These are phyloP conservation scores for Pocillopora grandis DNA, from an alignment of 92 coral and sea anemone species.

Conservation along the genomic window DNA sequence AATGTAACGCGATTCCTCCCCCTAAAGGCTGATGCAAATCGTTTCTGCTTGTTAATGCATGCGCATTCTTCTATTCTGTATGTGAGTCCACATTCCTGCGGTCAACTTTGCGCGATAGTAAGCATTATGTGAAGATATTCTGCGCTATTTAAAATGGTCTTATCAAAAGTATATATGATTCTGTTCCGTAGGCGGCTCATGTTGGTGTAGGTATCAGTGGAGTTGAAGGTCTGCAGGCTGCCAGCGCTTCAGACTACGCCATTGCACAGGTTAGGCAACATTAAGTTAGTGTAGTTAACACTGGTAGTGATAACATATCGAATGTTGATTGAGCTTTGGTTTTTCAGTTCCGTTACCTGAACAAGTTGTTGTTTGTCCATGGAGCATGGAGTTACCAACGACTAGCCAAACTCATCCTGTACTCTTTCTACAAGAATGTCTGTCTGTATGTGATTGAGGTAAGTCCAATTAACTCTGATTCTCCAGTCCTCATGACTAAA, in stretches of 20 bases:
- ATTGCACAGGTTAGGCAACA: conserved; percentile 84
- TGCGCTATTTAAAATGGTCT: not conserved
- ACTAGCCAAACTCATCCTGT: conserved; percentile 89
- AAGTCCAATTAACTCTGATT: not conserved
- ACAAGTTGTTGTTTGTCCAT: conserved; percentile 93
- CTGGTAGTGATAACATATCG: too few relatives aligned
- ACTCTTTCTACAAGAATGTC: conserved; percentile 98
- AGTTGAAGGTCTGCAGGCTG: conserved; percentile 97
- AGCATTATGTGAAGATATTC: not conserved
- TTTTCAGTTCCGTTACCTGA: conserved; percentile 87
- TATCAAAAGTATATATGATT: not conserved
- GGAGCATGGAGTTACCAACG: conserved; percentile 99
- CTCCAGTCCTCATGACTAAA: too few relatives aligned
- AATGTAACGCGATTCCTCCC: too few relatives aligned
- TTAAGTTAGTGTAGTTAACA: not conserved
- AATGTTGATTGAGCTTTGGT: not conserved
- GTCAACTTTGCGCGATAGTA: too few relatives aligned
- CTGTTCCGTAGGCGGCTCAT: conserved; percentile 83
- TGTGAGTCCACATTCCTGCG: too few relatives aligned
- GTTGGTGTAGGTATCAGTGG: conserved; percentile 99
- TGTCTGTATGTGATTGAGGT: conserved; percentile 99
- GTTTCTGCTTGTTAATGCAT: too few relatives aligned
- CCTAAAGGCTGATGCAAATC: too few relatives aligned
- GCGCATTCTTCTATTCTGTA: too few relatives aligned
- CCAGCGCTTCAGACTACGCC: conserved; percentile 99